A percentile compares a stretch with the other conserved stretches of the same genome.
Conservation (phyloP, 2,113 vertebrate genomes). For the Oreochromis niloticus region DNA sequence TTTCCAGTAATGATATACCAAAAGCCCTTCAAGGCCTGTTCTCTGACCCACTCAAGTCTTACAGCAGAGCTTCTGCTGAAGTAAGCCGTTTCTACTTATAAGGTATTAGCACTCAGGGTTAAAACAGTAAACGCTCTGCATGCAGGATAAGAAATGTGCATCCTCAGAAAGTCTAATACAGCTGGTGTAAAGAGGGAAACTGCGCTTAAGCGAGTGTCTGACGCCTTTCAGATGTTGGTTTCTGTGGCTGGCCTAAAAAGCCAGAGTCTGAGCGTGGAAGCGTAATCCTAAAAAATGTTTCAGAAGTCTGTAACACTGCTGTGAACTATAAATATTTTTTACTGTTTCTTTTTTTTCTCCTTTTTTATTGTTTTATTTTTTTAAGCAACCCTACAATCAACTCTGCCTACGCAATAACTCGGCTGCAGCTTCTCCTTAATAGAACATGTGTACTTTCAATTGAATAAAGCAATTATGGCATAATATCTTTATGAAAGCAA, state of each 20-base stretch:
- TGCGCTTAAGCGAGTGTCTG: conserved; percentile 27
- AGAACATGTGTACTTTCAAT: not conserved
- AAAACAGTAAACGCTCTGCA: conserved; percentile 59
- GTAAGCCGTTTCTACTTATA: conserved; percentile 63
- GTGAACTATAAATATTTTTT: not conserved
- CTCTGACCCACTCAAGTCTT: conserved; percentile 51
- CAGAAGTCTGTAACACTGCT: conserved; percentile 3
- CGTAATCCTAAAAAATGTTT: conserved; percentile 42
- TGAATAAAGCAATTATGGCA: not conserved
- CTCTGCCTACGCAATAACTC: not conserved
- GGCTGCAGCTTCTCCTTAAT: not conserved
- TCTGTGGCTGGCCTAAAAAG: conserved; percentile 20
- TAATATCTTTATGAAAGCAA: not conserved
- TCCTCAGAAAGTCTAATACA: conserved; percentile 42
- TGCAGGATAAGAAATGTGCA: conserved; percentile 45
- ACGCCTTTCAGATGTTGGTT: conserved; percentile 18
- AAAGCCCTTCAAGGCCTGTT: conserved; percentile 52
- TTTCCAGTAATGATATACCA: conserved; percentile 57
- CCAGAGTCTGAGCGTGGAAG: not conserved
- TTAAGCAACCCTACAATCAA: not conserved
- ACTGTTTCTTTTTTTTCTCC: not conserved
- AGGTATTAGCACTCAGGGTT: conserved; percentile 60
- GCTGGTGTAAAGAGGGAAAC: conserved; percentile 18
- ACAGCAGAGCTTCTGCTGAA: conserved; percentile 55
- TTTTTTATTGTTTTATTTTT: not conserved